Conservation (phyloP, 2,113 vertebrate species). For the Grantiella picta region DNA sequence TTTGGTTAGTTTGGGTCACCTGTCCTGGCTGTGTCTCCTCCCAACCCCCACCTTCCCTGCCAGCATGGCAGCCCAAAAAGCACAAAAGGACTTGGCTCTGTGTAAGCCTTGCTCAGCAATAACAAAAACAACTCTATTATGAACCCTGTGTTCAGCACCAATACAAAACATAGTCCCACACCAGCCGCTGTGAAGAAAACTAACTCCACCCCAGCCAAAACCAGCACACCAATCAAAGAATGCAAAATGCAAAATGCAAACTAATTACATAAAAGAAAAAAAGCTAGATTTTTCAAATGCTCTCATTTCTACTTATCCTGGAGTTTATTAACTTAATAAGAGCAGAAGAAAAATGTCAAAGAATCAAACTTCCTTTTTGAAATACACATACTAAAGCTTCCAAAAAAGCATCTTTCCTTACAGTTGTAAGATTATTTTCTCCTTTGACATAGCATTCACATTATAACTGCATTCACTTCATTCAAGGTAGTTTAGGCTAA, state of each 20-base stretch:
- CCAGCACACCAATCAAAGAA: not conserved
- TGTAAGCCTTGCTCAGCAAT: not conserved
- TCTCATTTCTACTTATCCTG: not conserved
- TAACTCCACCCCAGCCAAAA: not conserved
- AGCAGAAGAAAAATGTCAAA: not conserved
- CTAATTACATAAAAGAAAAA: not conserved
- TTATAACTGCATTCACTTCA: not conserved
- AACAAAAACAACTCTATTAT: not conserved
- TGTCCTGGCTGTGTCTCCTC: not conserved
- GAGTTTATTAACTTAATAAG: not conserved
- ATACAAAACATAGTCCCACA: not conserved
- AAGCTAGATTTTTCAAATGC: not conserved
- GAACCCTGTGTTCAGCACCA: not conserved
- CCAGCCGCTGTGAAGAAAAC: not conserved
- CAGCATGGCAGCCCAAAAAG: not conserved
- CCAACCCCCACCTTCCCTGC: not conserved
- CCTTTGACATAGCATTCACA: not conserved
- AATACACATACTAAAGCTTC: not conserved
- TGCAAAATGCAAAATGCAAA: not conserved
- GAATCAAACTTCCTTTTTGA: not conserved
- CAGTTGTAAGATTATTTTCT: not conserved
- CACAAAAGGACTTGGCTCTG: not conserved
- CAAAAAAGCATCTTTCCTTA: not conserved
- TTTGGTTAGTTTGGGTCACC: not conserved
- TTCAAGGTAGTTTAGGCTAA: not conserved